Base-by-base conservation (phyloP, 1,140 invertebrate genomes). In the Cardiocondyla obscurior region DNA sequence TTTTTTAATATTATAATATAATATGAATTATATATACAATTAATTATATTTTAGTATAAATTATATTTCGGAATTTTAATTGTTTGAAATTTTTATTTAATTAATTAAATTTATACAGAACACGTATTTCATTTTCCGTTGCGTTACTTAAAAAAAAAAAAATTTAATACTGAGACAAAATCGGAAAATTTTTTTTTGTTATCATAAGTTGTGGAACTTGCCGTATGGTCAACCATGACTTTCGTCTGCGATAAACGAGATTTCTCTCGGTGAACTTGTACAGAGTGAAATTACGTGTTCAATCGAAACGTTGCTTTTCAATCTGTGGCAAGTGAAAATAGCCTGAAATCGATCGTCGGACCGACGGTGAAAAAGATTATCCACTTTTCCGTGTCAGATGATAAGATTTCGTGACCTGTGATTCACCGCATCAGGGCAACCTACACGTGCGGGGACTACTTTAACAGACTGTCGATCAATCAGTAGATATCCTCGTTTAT, bases 361-460 rank as follows among this genome's bases (percentile, higher is more conserved):
- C 58, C 58, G 85, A 60, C 67, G 81, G 67, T 51, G 84, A 81
- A 82, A 86, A 84, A 85, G 51, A 86, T 86, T 87, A 87, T 87
- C 88, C 83, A 91, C 82, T 89, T 90, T 89, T 82, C 79, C 83
- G 55, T 90, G 88, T 89, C 88, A 83, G 85, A 87, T 85, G 89
- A 87, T 85, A 88, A 89, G 88, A 91, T 91, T 89, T 88, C 86
- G 89, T 90, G 86, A 91, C 88, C 85, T 84, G 88, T 88, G 89
- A 90, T 87, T 81, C 81, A 85, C 81, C 42, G 58, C 49, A 72
- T 55, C 73, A 53, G 16, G 84, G n/a, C 51, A 60, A 70, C 69
- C 69, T 83, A 89, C 81, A 89, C 88, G 84, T 90, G 85, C 77
- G 55, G 83, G 36, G 87, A 88, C 76, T 90, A 74, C 79, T 88